Evolutionary conservation across 2,888 invertebrate genomes (phyloP), one percentile per base, ranked within the genome.

Genomic region (Epinotia ramella): DNA sequence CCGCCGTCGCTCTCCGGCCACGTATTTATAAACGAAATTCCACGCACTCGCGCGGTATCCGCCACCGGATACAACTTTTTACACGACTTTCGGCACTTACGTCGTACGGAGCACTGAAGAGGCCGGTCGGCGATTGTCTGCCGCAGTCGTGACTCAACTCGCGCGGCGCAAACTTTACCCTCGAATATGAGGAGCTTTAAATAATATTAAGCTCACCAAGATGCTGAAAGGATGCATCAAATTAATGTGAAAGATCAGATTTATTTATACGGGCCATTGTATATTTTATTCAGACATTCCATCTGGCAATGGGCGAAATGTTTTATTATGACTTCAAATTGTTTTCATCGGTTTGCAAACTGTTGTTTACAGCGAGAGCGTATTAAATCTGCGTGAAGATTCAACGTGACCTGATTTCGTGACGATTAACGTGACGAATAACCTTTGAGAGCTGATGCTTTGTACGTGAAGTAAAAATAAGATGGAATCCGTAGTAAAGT

Each of bases 51-150:
- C 88, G 87, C 87, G 88, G 89, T 90, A 89, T 91, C 89, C 90
- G 84, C 85, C 84, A 91, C 91, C 92, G 93, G 93, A 92, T 94
- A 93, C 92, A 91, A 91, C 93, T 93, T 93, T 93, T 93, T 92
- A 93, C 94, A 93, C 94, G 94, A 93, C 93, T 93, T 90, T 92
- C 94, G 82, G 91, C 93, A 94, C 94, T 94, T 94, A 93, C 93
- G 92, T 86, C 93, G 91, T 89, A 86, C 92, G 89, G 89, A 91
- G 89, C 89, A 94, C 94, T 94, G 94, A 91, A 89, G 89, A 89
- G 87, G 86, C 88, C 86, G 84, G 84, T 85, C 86, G 86, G 84
- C 86, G 81, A 87, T 88, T 88, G 92, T 92, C 93, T 93, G 87
- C 84, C 88, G 87, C 83, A 86, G 84, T 82, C 87, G 87, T 91